These are phyloP conservation scores for Mesoligia furuncula DNA, from an alignment of 2,888 invertebrate species.

Conservation along the genomic window DNA sequence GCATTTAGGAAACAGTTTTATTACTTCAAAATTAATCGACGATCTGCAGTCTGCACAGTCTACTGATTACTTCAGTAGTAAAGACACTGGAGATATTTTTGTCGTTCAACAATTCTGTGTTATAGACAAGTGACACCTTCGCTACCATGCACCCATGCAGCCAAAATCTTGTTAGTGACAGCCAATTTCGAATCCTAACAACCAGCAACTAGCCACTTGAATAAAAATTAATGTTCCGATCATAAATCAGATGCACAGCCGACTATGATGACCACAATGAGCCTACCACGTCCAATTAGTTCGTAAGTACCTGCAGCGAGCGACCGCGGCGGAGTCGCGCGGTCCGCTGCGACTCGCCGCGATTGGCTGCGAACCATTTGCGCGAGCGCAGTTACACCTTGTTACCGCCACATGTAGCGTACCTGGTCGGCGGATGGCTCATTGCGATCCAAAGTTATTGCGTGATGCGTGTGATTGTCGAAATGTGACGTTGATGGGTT, in stretches of 20 bases:
- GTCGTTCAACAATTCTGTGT: neutral
- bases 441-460: conserved; percentile 63
- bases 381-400: conserved; percentile 74
- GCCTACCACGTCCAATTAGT: conserved; percentile 69
- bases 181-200: conserved; percentile 12
- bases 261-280: conserved; percentile 65
- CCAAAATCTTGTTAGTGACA: conserved; percentile 9
- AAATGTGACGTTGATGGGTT: conserved; percentile 19
- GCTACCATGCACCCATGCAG: neutral
- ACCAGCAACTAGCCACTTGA: conserved; percentile 27
- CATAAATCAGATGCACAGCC: conserved; percentile 60
- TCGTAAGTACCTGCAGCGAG: conserved; percentile 63
- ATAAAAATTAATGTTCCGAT: conserved; percentile 55
- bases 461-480: conserved; percentile 52
- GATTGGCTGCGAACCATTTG: conserved; percentile 73
- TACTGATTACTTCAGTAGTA: neutral
- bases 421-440: conserved; percentile 67
- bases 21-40: conserved; percentile 3
- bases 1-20: conserved; percentile 16
- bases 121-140: neutral
- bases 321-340: conserved; percentile 51
- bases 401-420: conserved; percentile 77
- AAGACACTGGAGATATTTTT: neutral
- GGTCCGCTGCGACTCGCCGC: conserved; percentile 61
- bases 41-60: too few relatives aligned